phyloP scores from a whole-genome alignment of 2,888 invertebrate species.

The Coelinius sp. region DNA sequence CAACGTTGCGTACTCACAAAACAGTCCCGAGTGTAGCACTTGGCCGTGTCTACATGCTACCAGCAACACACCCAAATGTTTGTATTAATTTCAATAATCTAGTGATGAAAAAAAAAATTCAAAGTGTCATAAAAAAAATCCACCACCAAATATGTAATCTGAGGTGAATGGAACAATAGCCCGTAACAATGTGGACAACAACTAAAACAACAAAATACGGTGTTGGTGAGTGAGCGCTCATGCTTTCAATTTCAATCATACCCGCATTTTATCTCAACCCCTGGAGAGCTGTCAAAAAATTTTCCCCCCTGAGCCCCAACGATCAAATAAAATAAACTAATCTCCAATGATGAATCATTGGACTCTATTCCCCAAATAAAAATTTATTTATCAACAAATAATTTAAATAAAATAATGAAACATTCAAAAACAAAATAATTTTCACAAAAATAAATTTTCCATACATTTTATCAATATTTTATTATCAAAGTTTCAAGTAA shows the following conservation, averaged over 20 bases:
- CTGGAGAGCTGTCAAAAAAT: slow-evolving; percentile 20
- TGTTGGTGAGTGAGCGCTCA: slow-evolving; percentile 76
- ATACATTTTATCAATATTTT: too few relatives aligned
- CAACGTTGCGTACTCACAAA: slow-evolving; percentile 3
- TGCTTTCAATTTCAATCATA: slow-evolving; percentile 16
- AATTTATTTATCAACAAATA: too few relatives aligned
- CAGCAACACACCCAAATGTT: slow-evolving; percentile 67
- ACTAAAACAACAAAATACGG: slow-evolving; percentile 82
- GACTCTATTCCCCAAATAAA: too few relatives aligned
- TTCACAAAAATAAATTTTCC: too few relatives aligned
- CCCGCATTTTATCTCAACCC: slow-evolving; percentile 11
- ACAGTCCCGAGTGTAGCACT: slow-evolving; percentile 50
- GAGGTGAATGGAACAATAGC: slow-evolving; percentile 26
- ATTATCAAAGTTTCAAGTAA: too few relatives aligned
- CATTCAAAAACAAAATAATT: too few relatives aligned
- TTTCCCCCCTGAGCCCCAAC: not conserved
- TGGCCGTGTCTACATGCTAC: slow-evolving; percentile 49
- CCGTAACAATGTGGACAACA: slow-evolving; percentile 79
- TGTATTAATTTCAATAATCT: slow-evolving; percentile 62
- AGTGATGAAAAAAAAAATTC: slow-evolving; percentile 48
- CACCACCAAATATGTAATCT: slow-evolving; percentile 56
- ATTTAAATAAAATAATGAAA: too few relatives aligned
- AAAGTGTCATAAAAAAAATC: slow-evolving; percentile 46
- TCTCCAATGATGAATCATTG: not conserved
- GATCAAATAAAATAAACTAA: not conserved